phyloP scores from a whole-genome alignment of 2,113 vertebrate species.

The Pedionomus torquatus region DNA sequence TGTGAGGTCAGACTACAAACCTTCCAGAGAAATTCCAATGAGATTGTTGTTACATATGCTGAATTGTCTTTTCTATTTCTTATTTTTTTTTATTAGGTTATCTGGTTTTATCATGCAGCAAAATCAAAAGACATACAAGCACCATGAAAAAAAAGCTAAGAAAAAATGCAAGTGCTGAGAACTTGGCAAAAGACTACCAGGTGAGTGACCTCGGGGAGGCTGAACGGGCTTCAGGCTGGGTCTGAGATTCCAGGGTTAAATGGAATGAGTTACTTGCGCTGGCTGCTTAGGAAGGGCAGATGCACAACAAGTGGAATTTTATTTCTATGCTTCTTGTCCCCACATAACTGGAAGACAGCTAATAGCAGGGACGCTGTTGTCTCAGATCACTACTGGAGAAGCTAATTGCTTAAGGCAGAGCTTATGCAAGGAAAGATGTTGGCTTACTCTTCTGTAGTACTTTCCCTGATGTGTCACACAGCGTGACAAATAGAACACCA shows the following conservation, averaged over 20 bases:
- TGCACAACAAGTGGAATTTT: background rate
- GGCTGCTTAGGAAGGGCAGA: background rate
- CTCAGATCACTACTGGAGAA: background rate
- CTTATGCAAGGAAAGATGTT: background rate
- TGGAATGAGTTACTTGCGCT: background rate
- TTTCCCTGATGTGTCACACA: background rate
- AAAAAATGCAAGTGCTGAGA: background rate
- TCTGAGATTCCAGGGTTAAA: background rate
- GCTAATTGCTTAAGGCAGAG: background rate
- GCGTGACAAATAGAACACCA: conserved; percentile 23
- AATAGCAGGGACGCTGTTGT: background rate
- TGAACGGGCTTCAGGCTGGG: background rate
- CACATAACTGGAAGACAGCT: background rate
- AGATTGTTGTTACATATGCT: background rate
- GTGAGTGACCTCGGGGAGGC: background rate
- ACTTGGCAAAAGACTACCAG: background rate
- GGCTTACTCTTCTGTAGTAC: background rate
- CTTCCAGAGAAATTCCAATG: background rate
- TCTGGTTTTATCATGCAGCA: background rate
- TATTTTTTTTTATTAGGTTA: background rate
- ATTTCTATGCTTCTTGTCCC: background rate
- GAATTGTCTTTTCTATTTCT: background rate
- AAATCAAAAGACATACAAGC: background rate
- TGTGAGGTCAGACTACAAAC: background rate
- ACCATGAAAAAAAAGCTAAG: background rate